Percentiles rank a stretch among this genome's conserved stretches.
Conservation (phyloP, 2,888 invertebrate species). For the Drosophila picticornis region DNA sequence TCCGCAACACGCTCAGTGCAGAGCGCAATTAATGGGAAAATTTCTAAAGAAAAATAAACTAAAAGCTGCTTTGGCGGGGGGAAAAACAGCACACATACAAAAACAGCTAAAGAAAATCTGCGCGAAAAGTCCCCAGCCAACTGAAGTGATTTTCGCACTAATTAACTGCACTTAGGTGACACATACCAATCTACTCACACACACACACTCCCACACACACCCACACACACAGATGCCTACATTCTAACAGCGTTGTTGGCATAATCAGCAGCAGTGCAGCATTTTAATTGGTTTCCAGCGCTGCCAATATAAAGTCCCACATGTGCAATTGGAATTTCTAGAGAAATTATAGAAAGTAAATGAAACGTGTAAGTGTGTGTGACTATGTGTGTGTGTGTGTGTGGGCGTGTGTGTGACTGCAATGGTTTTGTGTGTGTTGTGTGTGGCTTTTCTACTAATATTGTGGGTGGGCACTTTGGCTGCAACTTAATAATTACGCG, state of each 20-base stretch:
- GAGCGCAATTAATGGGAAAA: constrained; percentile 71
- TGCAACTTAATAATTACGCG: constrained; percentile 69
- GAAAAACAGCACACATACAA: constrained; percentile 22
- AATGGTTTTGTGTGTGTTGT: not conserved
- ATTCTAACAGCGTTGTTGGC: constrained; percentile 49
- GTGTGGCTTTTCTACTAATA: constrained; percentile 16
- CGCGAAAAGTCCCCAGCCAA: constrained; percentile 72
- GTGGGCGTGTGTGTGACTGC: constrained; percentile 7
- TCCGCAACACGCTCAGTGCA: not conserved
- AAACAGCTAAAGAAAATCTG: constrained; percentile 71
- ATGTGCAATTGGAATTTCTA: constrained; percentile 79
- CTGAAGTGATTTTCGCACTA: constrained; percentile 80
- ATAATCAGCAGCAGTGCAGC: constrained; percentile 75
- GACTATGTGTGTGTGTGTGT: not conserved
- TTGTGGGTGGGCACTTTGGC: constrained; percentile 34
- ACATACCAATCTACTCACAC: constrained; percentile 77
- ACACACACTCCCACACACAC: constrained; percentile 17
- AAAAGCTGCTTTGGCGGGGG: constrained; percentile 36
- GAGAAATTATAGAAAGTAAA: constrained; percentile 79
- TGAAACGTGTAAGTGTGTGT: constrained; percentile 50
- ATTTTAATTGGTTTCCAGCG: constrained; percentile 77
- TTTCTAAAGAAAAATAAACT: constrained; percentile 62
- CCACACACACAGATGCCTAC: constrained; percentile 4
- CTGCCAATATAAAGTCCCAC: constrained; percentile 78
- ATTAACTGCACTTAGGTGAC: constrained; percentile 80